Evolutionary conservation across 2,888 invertebrate genomes (phyloP), one percentile per base, ranked within the genome.

Genomic region (Cheilosia impressa): DNA sequence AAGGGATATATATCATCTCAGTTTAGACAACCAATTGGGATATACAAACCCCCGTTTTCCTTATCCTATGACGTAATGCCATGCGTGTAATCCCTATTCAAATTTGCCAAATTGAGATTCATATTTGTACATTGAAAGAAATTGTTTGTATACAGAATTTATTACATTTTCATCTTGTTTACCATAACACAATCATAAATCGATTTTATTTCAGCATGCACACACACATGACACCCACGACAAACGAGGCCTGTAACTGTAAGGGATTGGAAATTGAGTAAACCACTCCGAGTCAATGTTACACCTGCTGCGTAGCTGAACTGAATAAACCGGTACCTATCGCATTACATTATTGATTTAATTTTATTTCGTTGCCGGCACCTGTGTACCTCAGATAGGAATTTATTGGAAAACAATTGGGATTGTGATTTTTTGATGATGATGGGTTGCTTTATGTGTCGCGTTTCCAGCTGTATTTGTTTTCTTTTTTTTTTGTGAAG

Each of bases 321-420:
- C 65, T 82, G 71, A 82, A 82, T 66, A 82, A 77, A 77, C 71
- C 1, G 60, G 71, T 71, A n/a, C n/a, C n/a, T n/a, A 58, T 71
- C 17, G 65, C 22, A 72, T 77, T 77, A 60, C 62, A 68, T 58
- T 82, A 77, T 82, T 77, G 81, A 69, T 72, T 77, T 72, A 55
- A 45, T 69, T 58, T 55, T 55, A 31, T 31, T 31, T 31, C 9
- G 41, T 15, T n/a, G 17, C 50, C 17, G 43, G 13, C 24, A 55
- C 22, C 53, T 60, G 47, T 47, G 47, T 31, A 27, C 43, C 4
- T 4, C 17, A 10, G 24, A 10, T 17, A 43, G 43, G n/a, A 22
- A 31, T 53, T 19, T 31, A 43, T 41, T 27, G 38, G 22, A 47
- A 72, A 62, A 62, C 52, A 52, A 72, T 60, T 60, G 62, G 17